phyloP scores from a whole-genome alignment of 2,113 vertebrate genomes.

The Mungos mungo region DNA sequence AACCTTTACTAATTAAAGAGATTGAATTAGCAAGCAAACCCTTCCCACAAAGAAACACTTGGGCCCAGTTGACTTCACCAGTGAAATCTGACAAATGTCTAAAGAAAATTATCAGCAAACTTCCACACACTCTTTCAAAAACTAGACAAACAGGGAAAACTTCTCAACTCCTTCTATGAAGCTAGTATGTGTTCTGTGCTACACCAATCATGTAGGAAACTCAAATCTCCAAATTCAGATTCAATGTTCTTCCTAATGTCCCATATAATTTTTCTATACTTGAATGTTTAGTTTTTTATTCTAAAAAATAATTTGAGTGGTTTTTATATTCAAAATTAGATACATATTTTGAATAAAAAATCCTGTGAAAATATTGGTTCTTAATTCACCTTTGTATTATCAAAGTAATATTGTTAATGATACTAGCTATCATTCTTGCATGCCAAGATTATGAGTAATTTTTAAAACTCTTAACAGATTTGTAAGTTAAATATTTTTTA shows the following conservation, averaged over 20 bases:
- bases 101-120: not conserved
- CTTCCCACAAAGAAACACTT: not conserved
- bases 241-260: not conserved
- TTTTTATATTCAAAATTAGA: conserved; percentile 7
- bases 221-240: no score
- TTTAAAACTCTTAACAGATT: not conserved
- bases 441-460: not conserved
- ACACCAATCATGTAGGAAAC: no score
- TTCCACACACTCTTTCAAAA: not conserved
- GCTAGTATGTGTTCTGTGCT: not conserved
- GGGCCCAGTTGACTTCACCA: not conserved
- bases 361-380: not conserved
- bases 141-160: not conserved
- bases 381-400: not conserved
- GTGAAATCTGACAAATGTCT: not conserved
- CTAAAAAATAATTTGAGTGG: not conserved
- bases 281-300: not conserved
- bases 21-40: not conserved
- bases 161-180: not conserved
- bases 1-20: not conserved
- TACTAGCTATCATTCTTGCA: not conserved
- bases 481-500: not conserved
- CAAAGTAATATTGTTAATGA: not conserved
- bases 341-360: not conserved
- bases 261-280: not conserved